Evolutionary conservation across 2,888 invertebrate genomes (phyloP).

Genomic region (Agelastica alni): DNA sequence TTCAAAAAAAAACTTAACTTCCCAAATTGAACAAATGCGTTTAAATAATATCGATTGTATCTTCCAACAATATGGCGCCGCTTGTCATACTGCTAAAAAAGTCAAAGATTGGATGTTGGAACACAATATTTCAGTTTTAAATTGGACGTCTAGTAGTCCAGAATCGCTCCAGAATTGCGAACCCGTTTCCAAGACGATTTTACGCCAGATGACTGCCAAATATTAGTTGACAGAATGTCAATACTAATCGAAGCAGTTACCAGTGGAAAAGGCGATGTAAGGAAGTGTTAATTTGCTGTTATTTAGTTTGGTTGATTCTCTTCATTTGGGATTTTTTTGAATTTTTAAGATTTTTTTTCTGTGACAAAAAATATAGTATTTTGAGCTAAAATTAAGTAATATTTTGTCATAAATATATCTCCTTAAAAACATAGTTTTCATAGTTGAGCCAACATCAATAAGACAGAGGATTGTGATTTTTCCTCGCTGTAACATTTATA

Average conservation of each 20-base stretch:
- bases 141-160: conserved; percentile 22
- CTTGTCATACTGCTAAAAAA: neutral
- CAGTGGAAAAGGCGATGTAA: conserved; percentile 16
- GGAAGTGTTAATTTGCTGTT: conserved; percentile 7
- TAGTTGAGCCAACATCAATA: too few species aligned
- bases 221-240: conserved; percentile 21
- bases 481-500: too few species aligned
- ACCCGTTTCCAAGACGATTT: conserved; percentile 18
- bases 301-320: conserved; percentile 4
- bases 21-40: neutral
- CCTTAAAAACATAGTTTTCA: too few species aligned
- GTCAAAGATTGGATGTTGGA: conserved; percentile 15
- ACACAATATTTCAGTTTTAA: conserved; percentile 16
- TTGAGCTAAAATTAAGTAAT: too few species aligned
- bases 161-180: conserved; percentile 21
- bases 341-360: too few species aligned
- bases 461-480: too few species aligned
- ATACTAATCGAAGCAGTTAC: conserved; percentile 15
- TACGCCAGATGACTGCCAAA: conserved; percentile 23
- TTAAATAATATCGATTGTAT: neutral
- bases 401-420: too few species aligned
- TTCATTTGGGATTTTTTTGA: too few species aligned
- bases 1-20: neutral
- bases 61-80: too few species aligned
- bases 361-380: too few species aligned